Conservation (phyloP, 2,888 invertebrate species). For the Vanessa cardui region DNA sequence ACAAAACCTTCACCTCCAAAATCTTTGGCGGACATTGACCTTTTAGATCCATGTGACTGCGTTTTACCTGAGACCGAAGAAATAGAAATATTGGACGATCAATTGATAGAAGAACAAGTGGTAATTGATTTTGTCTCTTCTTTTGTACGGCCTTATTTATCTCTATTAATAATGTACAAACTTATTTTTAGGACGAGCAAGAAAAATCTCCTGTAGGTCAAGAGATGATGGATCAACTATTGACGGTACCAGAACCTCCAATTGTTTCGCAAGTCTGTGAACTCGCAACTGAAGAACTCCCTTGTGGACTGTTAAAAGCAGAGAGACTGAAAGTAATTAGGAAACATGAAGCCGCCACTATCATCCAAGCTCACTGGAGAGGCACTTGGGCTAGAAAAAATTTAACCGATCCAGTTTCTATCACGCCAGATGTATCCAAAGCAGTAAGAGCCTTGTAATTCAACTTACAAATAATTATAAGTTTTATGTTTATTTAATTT, state of each 20-base stretch:
- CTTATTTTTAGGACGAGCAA: conserved; percentile 33
- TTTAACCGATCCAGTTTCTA: conserved; percentile 44
- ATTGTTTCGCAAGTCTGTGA: conserved; percentile 61
- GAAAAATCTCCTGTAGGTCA: conserved; percentile 46
- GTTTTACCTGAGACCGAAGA: conserved; percentile 59
- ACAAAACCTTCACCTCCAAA: conserved; percentile 51
- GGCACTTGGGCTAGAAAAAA: conserved; percentile 65
- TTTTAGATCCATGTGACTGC: conserved; percentile 66
- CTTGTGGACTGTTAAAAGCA: conserved; percentile 63
- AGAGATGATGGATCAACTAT: conserved; percentile 50
- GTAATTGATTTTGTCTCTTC: not conserved
- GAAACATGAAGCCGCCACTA: conserved; percentile 66
- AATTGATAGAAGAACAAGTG: conserved; percentile 46
- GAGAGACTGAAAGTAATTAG: conserved; percentile 60
- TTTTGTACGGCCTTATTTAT: not conserved
- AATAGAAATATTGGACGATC: conserved; percentile 49
- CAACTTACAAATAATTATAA: not conserved
- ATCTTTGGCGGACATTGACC: conserved; percentile 52
- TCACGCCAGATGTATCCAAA: conserved; percentile 60
- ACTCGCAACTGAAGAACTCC: conserved; percentile 58
- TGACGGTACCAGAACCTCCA: conserved; percentile 47
- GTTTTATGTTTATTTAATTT: not conserved
- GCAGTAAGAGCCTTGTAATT: conserved; percentile 50
- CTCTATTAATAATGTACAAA: not conserved
- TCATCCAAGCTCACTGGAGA: conserved; percentile 69